phyloP scores from a whole-genome alignment of 2,797 vertebrate species.

The Acanthopagrus latus region DNA sequence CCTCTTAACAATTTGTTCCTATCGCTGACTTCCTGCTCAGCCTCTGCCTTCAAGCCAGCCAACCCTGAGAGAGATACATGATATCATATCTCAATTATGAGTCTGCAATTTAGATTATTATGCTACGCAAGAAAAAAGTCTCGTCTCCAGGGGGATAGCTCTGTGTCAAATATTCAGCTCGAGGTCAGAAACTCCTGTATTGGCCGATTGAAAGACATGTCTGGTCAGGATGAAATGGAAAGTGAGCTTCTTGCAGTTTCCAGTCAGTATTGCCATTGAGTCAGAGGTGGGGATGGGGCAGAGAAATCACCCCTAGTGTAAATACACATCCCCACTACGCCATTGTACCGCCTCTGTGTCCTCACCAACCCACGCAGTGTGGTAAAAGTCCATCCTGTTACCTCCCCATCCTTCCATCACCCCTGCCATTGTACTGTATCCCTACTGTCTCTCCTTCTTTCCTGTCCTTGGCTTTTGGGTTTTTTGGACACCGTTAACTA shows the following conservation, averaged over 20 bases:
- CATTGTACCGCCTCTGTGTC: slow-evolving; percentile 55
- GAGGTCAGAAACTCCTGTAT: slow-evolving; percentile 41
- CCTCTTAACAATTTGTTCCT: slow-evolving; percentile 84
- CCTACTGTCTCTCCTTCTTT: slow-evolving; percentile 55
- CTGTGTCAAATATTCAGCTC: slow-evolving; percentile 43
- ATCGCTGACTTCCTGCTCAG: slow-evolving; percentile 82
- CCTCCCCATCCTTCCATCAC: slow-evolving; percentile 65
- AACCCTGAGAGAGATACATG: slow-evolving; percentile 67
- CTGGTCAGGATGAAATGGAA: slow-evolving; percentile 55
- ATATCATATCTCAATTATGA: slow-evolving; percentile 81
- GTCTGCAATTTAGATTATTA: slow-evolving; percentile 77
- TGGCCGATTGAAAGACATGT: slow-evolving; percentile 25
- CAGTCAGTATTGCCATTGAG: slow-evolving; percentile 59
- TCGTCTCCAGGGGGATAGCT: slow-evolving; percentile 36
- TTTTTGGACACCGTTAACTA: slow-evolving; percentile 57
- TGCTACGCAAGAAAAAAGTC: slow-evolving; percentile 47
- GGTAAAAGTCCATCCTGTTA: slow-evolving; percentile 72
- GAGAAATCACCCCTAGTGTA: slow-evolving; percentile 59
- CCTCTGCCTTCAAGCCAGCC: slow-evolving; percentile 76
- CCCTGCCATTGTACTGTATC: slow-evolving; percentile 70
- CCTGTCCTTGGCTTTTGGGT: slow-evolving; percentile 58
- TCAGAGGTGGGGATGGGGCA: slow-evolving; percentile 50
- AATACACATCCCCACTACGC: slow-evolving; percentile 68
- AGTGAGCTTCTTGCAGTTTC: slow-evolving; percentile 58
- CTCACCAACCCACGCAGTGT: slow-evolving; percentile 69